phyloP scores from a whole-genome alignment of 2,888 invertebrate species.

The Euphydryas editha region DNA sequence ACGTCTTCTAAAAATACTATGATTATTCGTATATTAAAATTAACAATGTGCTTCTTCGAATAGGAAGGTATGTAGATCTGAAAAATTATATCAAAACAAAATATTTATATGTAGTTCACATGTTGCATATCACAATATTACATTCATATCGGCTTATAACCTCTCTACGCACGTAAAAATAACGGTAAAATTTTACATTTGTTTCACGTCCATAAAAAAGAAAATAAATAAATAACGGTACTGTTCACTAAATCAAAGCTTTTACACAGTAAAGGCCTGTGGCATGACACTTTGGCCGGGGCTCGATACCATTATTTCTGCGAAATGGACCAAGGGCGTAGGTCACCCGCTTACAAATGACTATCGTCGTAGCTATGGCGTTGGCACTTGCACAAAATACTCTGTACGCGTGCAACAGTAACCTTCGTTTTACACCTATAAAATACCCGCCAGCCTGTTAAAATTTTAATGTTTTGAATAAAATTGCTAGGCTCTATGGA shows the following conservation, averaged over 20 bases:
- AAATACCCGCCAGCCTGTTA: slow-evolving; percentile 1
- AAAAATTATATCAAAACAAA: too few relatives aligned
- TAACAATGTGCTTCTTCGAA: not conserved
- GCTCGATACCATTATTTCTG: slow-evolving; percentile 41
- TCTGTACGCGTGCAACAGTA: slow-evolving; percentile 17
- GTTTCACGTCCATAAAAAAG: not conserved
- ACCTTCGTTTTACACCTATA: slow-evolving; percentile 8
- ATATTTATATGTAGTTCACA: too few relatives aligned
- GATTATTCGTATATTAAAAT: too few relatives aligned
- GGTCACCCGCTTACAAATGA: slow-evolving; percentile 40
- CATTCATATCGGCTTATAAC: too few relatives aligned
- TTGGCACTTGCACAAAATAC: slow-evolving; percentile 37
- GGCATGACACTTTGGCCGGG: slow-evolving; percentile 37
- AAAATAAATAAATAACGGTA: slow-evolving; percentile 19
- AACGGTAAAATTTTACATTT: not conserved
- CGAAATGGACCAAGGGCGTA: slow-evolving; percentile 40
- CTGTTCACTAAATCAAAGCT: slow-evolving; percentile 34
- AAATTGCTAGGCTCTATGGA: not conserved
- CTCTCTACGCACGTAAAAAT: too few relatives aligned
- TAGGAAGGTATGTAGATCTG: too few relatives aligned
- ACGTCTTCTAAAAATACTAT: too few relatives aligned
- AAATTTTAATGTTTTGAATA: not conserved
- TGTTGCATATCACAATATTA: too few relatives aligned
- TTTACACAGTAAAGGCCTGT: slow-evolving; percentile 35
- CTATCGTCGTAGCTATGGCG: slow-evolving; percentile 35